Evolutionary conservation across 1,140 invertebrate species (phyloP).

Genomic region (Agraylea sexmaculata): DNA sequence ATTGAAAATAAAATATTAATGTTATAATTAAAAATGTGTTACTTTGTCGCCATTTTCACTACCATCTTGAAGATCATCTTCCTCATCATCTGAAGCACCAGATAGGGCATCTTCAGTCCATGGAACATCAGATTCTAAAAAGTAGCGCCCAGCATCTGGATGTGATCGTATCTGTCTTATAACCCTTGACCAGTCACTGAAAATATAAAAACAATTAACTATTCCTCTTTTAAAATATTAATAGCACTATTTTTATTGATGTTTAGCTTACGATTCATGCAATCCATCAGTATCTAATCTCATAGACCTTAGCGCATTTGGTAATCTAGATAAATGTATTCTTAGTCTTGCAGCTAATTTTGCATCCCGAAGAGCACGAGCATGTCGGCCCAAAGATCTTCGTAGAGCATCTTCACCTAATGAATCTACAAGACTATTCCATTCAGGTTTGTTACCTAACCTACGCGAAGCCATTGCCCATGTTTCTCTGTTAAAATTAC

Average conservation of each 20-base stretch:
- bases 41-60: constrained; percentile 10
- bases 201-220: constrained; percentile 15
- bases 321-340: constrained; percentile 34
- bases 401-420: constrained; percentile 73
- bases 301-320: constrained; percentile 31
- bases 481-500: constrained; percentile 19
- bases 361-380: constrained; percentile 68
- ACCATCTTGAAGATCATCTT: constrained; percentile 15
- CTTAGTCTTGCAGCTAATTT: constrained; percentile 63
- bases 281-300: constrained; percentile 35
- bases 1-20: constrained; percentile 1
- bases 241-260: not conserved
- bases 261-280: constrained; percentile 28
- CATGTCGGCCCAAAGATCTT: constrained; percentile 69
- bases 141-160: constrained; percentile 43
- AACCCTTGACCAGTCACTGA: constrained; percentile 77
- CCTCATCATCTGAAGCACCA: constrained; percentile 18
- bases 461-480: constrained; percentile 73
- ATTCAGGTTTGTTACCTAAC: constrained; percentile 76
- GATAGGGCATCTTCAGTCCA: constrained; percentile 59
- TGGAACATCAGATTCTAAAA: constrained; percentile 43
- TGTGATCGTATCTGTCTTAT: constrained; percentile 74
- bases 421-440: constrained; percentile 80
- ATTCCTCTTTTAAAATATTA: constrained; percentile 4
- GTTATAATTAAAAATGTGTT: no score